Evolutionary conservation across 2,113 vertebrate species (phyloP).

Genomic region (Lamprologus callipterus): DNA sequence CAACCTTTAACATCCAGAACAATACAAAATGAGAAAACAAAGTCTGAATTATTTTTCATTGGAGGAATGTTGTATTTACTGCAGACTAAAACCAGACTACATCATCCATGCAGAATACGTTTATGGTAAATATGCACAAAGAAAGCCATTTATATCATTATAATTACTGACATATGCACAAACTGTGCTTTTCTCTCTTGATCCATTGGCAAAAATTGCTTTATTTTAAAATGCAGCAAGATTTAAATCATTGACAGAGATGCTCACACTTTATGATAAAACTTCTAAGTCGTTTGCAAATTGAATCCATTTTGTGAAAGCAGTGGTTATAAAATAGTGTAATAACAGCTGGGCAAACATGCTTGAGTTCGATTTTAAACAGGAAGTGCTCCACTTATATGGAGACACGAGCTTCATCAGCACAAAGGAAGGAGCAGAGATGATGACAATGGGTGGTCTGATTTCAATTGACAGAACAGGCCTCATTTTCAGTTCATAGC

Average conservation of each 20-base stretch:
- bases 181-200: background rate
- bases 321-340: background rate
- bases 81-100: background rate
- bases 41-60: background rate
- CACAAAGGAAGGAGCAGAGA: background rate
- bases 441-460: background rate
- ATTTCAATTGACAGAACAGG: background rate
- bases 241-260: background rate
- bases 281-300: background rate
- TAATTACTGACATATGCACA: background rate
- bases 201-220: background rate
- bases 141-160: background rate
- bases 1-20: background rate
- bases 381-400: background rate
- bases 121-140: background rate
- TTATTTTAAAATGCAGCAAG: background rate
- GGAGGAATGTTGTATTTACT: background rate
- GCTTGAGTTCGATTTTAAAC: background rate
- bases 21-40: background rate
- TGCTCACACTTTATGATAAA: background rate
- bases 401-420: background rate
- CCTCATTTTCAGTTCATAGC: background rate
- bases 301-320: background rate
- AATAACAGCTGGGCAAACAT: background rate
- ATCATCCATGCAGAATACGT: background rate